Conservation (phyloP, 1,140 invertebrate species). For the Caligus rogercresseyi region DNA sequence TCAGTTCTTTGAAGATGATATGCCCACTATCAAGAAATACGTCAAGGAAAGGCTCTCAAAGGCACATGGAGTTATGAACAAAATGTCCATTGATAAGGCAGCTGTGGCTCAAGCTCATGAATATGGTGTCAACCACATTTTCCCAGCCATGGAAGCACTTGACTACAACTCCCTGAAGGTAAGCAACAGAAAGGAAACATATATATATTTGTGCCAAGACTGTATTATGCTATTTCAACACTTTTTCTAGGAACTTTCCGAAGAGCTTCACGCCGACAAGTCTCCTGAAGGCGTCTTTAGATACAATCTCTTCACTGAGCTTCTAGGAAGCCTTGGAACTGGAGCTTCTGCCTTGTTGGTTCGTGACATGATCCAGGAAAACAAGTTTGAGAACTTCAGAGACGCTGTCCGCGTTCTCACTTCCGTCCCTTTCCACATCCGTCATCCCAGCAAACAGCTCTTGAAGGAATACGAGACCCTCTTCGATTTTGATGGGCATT, state of each 20-base stretch:
- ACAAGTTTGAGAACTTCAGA: constrained; percentile 6
- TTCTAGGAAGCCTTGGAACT: constrained; percentile 8
- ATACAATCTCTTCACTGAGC: constrained; percentile 5
- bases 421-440: constrained; percentile 7
- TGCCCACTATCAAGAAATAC: neutral
- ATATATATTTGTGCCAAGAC: neutral
- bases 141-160: neutral
- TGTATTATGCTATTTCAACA: neutral
- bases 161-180: constrained; percentile 14
- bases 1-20: neutral
- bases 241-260: neutral
- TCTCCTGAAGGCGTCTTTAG: constrained; percentile 7
- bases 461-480: constrained; percentile 8
- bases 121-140: neutral
- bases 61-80: neutral
- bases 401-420: constrained; percentile 1
- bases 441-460: constrained; percentile 11
- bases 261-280: constrained; percentile 8
- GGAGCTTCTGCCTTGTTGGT: constrained; percentile 12
- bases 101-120: neutral
- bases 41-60: neutral
- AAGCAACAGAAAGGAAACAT: too few relatives aligned
- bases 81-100: neutral
- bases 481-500: neutral
- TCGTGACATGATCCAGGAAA: neutral